Conservation (phyloP, 2,888 invertebrate species). For the Andrena dorsata region DNA sequence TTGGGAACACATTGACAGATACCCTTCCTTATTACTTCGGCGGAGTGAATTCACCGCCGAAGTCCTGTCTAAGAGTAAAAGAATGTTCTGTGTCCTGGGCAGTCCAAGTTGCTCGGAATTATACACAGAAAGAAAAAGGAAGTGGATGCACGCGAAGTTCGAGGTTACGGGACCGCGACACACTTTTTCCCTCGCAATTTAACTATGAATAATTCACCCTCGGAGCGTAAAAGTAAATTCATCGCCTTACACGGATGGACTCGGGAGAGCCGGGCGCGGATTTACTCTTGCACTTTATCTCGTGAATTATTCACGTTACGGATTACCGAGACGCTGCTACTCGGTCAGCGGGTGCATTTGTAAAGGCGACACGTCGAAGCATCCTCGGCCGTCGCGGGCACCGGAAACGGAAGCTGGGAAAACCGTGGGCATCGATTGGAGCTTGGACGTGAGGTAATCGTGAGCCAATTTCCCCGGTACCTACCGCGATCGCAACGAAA, state of each 20-base stretch:
- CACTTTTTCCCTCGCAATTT: constrained; percentile 35
- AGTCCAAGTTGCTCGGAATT: too few relatives aligned
- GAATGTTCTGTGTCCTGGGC: too few relatives aligned
- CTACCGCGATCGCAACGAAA: background rate
- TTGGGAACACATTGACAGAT: too few relatives aligned
- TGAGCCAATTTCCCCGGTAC: background rate
- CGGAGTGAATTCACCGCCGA: too few relatives aligned
- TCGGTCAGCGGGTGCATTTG: constrained; percentile 26
- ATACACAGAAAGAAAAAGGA: background rate
- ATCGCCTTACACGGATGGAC: constrained; percentile 31
- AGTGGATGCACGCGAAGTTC: constrained; percentile 8
- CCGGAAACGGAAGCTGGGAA: background rate
- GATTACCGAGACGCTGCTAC: constrained; percentile 35
- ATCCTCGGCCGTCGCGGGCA: background rate
- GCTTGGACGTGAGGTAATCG: constrained; percentile 6
- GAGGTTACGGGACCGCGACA: constrained; percentile 6
- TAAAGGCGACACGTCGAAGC: background rate
- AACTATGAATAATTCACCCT: constrained; percentile 58
- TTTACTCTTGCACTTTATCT: constrained; percentile 47
- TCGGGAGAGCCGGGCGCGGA: constrained; percentile 22
- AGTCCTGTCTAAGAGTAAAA: too few relatives aligned
- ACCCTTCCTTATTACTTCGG: too few relatives aligned
- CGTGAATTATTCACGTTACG: constrained; percentile 52
- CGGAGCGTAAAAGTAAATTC: constrained; percentile 44
- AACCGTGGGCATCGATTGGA: constrained; percentile 1